Evolutionary conservation across 2,888 invertebrate genomes (phyloP), one percentile per base, ranked within the genome.

Genomic region (Sarcophaga carnaria): DNA sequence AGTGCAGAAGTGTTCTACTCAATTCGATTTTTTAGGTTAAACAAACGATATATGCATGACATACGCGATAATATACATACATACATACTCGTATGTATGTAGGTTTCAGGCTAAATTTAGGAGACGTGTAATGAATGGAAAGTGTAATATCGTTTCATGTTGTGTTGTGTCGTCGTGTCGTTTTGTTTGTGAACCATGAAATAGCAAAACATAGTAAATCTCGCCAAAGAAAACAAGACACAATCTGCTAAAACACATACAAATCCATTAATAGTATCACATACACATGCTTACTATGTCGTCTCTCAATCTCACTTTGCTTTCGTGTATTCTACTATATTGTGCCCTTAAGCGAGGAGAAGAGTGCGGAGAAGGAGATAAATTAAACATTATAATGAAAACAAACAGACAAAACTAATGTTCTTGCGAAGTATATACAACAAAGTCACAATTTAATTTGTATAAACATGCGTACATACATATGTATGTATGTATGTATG

Each of bases 301-400:
- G 37, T 37, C 37, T 10, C 37, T 37, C 37, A 37, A 22, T 14
- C 17, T 54, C 17, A 5, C 17, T 54, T 14, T 12, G 17, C 54
- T 54, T 17, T 54, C 17, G 37, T 37, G 3, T 0, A 37, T 10
- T 37, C 6, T 37, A 37, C 6, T 37, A 6, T 37, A 37, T 27
- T 27, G 8, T 10, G 37, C 8, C 37, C 54, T 12, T 54, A 0
- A 4, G 17, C 2, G 54, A 54, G 54, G 10, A 45, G 14, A 47
- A 22, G 10, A 22, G 12, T 49, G 27, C 2, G 4, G 17, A 17
- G 17, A 14, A 47, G 47, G 25, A 67, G 20, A 75, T 80, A 76
- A 80, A 76, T 80, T 63, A 80, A 85, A 62, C 64, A 54, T 80
- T 80, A 45, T 77, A 85, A 80, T 80, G 80, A 85, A 85, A 74